These are phyloP conservation scores for Perodicticus potto DNA, from an alignment of 2,797 vertebrate genomes.

Conservation along the genomic window DNA sequence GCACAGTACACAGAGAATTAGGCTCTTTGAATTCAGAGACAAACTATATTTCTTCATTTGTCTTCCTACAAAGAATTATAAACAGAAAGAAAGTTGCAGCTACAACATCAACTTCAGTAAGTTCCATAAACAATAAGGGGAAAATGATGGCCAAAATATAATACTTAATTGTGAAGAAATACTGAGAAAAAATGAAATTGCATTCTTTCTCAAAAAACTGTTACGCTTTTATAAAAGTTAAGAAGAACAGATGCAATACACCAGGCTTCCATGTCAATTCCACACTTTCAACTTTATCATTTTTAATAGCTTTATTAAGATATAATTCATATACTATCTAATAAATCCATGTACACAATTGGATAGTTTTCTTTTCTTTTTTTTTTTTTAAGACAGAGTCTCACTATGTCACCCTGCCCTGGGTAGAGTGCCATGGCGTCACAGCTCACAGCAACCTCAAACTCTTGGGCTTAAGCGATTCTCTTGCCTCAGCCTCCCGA, in stretches of 20 bases:
- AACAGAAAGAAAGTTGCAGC: constrained; percentile 9
- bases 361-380: neutral
- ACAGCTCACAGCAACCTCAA: too few relatives aligned
- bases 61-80: constrained; percentile 22
- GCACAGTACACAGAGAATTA: neutral
- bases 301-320: constrained; percentile 16
- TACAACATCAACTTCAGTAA: neutral
- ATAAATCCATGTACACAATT: neutral
- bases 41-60: constrained; percentile 17
- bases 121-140: neutral
- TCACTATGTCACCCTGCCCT: too few relatives aligned
- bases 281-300: neutral
- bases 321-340: neutral
- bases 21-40: neutral
- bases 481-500: too few relatives aligned
- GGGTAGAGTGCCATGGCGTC: too few relatives aligned
- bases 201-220: constrained; percentile 47
- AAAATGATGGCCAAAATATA: constrained; percentile 38
- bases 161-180: constrained; percentile 38
- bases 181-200: constrained; percentile 1
- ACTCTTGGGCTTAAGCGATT: too few relatives aligned
- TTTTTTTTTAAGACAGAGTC: too few relatives aligned
- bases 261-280: constrained; percentile 17
- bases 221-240: constrained; percentile 47
- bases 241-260: constrained; percentile 3